Conservation (phyloP, 2,888 invertebrate species). For the Drosophila borealis region DNA sequence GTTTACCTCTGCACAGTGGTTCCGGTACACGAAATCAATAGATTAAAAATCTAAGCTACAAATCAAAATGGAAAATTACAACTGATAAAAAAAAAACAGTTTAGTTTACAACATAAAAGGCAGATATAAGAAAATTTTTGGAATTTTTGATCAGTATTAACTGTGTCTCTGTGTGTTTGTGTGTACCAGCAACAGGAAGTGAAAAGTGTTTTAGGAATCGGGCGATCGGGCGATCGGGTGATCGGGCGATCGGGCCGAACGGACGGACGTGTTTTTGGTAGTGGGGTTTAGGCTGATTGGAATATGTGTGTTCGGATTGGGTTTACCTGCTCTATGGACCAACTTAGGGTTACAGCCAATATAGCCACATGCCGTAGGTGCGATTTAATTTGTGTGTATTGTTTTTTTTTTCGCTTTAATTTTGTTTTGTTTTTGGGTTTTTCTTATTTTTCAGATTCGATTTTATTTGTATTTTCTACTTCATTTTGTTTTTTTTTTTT, state of each 20-base stretch:
- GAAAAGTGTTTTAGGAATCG: neutral
- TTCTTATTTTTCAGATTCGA: neutral
- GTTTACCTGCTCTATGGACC: slow-evolving; percentile 44
- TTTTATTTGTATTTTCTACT: too few relatives aligned
- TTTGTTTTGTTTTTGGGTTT: slow-evolving; percentile 12
- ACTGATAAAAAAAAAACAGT: slow-evolving; percentile 7
- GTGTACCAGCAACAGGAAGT: slow-evolving; percentile 24
- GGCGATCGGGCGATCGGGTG: too few relatives aligned
- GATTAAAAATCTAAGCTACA: slow-evolving; percentile 31
- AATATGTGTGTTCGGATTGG: slow-evolving; percentile 23
- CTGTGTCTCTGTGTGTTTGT: slow-evolving; percentile 13
- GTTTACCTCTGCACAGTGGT: slow-evolving; percentile 14
- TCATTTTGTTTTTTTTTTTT: slow-evolving; percentile 8
- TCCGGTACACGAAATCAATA: neutral
- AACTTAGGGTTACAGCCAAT: slow-evolving; percentile 60
- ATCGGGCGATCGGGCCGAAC: neutral
- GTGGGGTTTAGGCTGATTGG: neutral
- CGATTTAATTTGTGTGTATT: slow-evolving; percentile 25
- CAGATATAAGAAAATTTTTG: slow-evolving; percentile 3
- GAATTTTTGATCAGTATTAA: neutral
- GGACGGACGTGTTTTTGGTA: slow-evolving; percentile 23
- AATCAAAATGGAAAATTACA: slow-evolving; percentile 11
- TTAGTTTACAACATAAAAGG: slow-evolving; percentile 39
- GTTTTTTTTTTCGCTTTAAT: slow-evolving; percentile 12
- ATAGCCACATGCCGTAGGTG: slow-evolving; percentile 69